Evolutionary conservation across 2,888 invertebrate genomes (phyloP), one percentile per base, ranked within the genome.

Genomic region (Watsonalla cultraria): DNA sequence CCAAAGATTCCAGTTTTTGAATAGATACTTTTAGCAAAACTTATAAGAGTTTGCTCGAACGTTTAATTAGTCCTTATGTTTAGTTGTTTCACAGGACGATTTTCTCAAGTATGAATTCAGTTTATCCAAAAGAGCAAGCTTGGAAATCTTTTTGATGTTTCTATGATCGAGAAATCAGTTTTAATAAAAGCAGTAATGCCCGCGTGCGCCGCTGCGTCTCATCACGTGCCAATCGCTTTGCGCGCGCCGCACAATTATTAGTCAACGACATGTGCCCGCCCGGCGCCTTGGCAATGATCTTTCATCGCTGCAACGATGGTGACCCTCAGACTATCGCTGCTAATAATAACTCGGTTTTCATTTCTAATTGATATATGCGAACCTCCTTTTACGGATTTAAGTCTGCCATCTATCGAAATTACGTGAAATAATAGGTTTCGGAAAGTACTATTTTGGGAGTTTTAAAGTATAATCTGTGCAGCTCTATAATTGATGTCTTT

Each of bases 211-310:
- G 51, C 48, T 34, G 45, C 54, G 9, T n/a, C 13, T 13, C 47
- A 51, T 55, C 68, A 70, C 71, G 72, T 71, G 73, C 60, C 33
- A 53, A 66, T 55, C 64, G 68, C 67, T 73, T 71, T 63, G 60
- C 65, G 70, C 68, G 67, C 73, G 66, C 24, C 73, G 68, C 64
- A 57, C 62, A 67, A 68, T 73, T 68, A 76, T 68, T 65, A 74
- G 46, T 54, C 14, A 52, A 56, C 61, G 58, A 63, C 64, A 70
- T 68, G 65, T 65, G 65, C 65, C 59, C 52, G 60, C 56, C 53
- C 48, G 58, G 54, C 74, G 78, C 84, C 86, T 86, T 87, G 86
- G 65, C 83, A 83, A 77, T 86, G 87, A 87, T 82, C 80, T 84
- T 78, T 69, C 60, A 53, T 56, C 54, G 60, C 59, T 70, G 68